Evolutionary conservation across 1,140 invertebrate species (phyloP).

Genomic region (Mya arenaria): DNA sequence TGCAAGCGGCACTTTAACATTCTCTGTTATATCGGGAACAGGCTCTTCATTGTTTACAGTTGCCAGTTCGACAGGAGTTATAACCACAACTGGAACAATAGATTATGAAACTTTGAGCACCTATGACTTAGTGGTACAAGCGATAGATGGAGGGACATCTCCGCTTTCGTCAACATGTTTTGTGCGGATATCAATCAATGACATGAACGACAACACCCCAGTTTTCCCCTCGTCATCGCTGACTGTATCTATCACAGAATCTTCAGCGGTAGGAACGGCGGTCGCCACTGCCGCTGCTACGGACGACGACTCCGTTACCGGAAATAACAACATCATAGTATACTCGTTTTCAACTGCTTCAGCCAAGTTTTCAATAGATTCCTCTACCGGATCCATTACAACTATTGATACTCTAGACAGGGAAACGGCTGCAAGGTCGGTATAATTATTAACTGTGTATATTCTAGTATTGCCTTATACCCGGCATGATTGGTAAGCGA

Average conservation of each 20-base stretch:
- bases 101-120: constrained; percentile 48
- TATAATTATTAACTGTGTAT: too few relatives aligned
- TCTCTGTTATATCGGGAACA: constrained; percentile 49
- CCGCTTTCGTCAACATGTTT: constrained; percentile 36
- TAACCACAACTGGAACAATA: constrained; percentile 22
- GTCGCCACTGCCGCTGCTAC: constrained; percentile 29
- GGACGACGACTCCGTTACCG: constrained; percentile 42
- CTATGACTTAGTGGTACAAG: constrained; percentile 54
- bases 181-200: constrained; percentile 51
- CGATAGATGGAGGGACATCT: constrained; percentile 37
- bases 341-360: constrained; percentile 28
- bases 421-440: constrained; percentile 52
- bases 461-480: too few relatives aligned
- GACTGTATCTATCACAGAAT: constrained; percentile 34
- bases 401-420: constrained; percentile 49
- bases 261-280: constrained; percentile 2
- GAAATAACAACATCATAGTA: constrained; percentile 39
- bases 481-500: too few relatives aligned
- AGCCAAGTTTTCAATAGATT: constrained; percentile 29
- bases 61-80: constrained; percentile 14
- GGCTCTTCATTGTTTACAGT: constrained; percentile 47
- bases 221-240: constrained; percentile 21
- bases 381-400: constrained; percentile 28
- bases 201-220: constrained; percentile 54
- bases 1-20: constrained; percentile 50